Percentiles rank a stretch among this genome's conserved stretches.
Conservation (phyloP, 2,113 vertebrate species). For the Lampris megalopsis region DNA sequence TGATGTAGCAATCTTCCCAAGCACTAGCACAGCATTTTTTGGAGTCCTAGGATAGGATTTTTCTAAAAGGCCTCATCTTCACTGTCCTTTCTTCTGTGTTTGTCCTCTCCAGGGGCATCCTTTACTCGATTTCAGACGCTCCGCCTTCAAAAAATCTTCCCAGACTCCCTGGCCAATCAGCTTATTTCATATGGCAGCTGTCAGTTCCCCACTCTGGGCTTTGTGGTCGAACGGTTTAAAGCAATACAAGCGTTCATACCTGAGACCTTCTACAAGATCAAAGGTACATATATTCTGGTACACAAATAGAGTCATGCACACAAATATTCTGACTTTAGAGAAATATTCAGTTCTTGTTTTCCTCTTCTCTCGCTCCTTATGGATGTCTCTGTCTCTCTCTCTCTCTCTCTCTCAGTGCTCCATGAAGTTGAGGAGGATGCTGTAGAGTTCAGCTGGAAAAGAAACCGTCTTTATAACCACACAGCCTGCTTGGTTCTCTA, state of each 20-base stretch:
- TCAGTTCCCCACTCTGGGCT: slow-evolving; percentile 97
- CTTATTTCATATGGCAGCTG: slow-evolving; percentile 98
- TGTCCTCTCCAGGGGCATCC: slow-evolving; percentile 88
- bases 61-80: too few relatives aligned
- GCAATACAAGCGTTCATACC: slow-evolving; percentile 98
- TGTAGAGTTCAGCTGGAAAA: slow-evolving; percentile 95
- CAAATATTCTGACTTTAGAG: slow-evolving; percentile 2
- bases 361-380: slow-evolving; percentile 1
- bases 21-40: too few relatives aligned
- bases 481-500: slow-evolving; percentile 96
- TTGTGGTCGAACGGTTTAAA: slow-evolving; percentile 98
- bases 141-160: slow-evolving; percentile 93
- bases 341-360: not conserved
- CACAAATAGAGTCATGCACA: not conserved
- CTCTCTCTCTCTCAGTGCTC: slow-evolving; percentile 83
- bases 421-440: slow-evolving; percentile 87
- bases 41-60: too few relatives aligned
- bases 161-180: slow-evolving; percentile 90
- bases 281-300: slow-evolving; percentile 82
- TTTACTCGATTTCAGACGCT: slow-evolving; percentile 98
- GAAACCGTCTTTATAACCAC: slow-evolving; percentile 95
- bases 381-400: not conserved
- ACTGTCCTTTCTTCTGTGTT: not conserved
- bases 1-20: too few relatives aligned
- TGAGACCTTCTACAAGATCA: slow-evolving; percentile 95